These are phyloP conservation scores for Gymnopithys bicolor DNA, from an alignment of 2,797 vertebrate species.

Conservation along the genomic window DNA sequence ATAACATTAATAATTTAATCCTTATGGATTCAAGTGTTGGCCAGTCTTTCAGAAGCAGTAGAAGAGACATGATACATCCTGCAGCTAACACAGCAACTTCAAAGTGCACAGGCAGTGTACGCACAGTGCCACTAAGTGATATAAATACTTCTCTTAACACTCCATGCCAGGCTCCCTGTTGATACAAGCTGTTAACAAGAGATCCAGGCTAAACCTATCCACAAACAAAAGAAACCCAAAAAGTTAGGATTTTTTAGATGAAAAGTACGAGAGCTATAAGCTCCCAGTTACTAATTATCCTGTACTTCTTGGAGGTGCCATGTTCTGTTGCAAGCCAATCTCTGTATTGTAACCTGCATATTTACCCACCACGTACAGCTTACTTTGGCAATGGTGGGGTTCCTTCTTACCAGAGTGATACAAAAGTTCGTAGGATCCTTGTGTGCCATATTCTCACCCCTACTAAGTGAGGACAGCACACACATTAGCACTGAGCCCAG, in stretches of 20 bases:
- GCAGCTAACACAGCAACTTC: background rate
- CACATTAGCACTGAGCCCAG: rapidly evolving
- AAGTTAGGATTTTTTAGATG: background rate
- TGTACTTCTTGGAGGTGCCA: background rate
- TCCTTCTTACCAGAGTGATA: background rate
- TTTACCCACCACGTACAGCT: background rate
- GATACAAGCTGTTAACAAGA: constrained; percentile 24
- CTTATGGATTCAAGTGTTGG: background rate
- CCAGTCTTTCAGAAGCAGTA: background rate
- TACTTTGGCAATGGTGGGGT: background rate
- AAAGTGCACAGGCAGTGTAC: background rate
- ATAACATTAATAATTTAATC: background rate
- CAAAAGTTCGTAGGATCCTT: background rate
- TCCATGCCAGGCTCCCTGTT: background rate
- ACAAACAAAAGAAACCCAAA: background rate
- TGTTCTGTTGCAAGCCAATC: background rate
- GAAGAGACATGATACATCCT: background rate
- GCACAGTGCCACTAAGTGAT: background rate
- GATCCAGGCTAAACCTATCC: background rate
- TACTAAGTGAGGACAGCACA: background rate
- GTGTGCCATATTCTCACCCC: background rate
- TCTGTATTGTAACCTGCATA: background rate
- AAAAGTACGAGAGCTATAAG: background rate
- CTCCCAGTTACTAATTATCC: background rate
- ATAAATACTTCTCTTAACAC: constrained; percentile 16